A percentile compares a stretch with the other conserved stretches of the same genome.
These are phyloP conservation scores for Melanaphis sacchari DNA, from an alignment of 1,140 invertebrate genomes.

Conservation along the genomic window DNA sequence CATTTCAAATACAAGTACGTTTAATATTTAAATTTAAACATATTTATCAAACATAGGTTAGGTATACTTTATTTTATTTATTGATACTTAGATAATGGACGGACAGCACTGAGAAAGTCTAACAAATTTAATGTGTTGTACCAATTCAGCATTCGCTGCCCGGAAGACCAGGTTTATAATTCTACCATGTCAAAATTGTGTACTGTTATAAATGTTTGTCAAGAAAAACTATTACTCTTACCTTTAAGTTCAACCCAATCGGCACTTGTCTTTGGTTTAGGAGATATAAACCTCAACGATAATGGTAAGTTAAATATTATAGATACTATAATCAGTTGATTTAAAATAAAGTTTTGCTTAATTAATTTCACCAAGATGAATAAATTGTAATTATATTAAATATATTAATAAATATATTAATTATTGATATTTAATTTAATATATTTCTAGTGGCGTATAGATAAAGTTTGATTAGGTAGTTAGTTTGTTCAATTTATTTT, in stretches of 20 bases:
- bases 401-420: neutral
- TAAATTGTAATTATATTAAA: too few species aligned
- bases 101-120: constrained; percentile 69
- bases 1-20: constrained; percentile 26
- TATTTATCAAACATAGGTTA: neutral
- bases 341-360: neutral
- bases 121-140: constrained; percentile 71
- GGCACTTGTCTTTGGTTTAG: constrained; percentile 67
- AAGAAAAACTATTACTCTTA: constrained; percentile 70
- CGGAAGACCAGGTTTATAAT: constrained; percentile 73
- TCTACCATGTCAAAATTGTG: constrained; percentile 70
- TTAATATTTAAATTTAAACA: neutral
- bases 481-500: neutral
- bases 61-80: neutral
- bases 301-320: neutral
- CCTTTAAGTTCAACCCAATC: constrained; percentile 68
- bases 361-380: too few species aligned
- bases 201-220: constrained; percentile 71
- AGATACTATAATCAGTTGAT: neutral
- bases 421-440: neutral
- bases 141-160: constrained; percentile 71
- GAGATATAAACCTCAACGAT: constrained; percentile 54
- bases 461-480: neutral
- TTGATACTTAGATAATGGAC: constrained; percentile 67
- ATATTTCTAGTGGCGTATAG: neutral